phyloP scores from a whole-genome alignment of 2,888 invertebrate genomes.

The Bembecia ichneumoniformis region DNA sequence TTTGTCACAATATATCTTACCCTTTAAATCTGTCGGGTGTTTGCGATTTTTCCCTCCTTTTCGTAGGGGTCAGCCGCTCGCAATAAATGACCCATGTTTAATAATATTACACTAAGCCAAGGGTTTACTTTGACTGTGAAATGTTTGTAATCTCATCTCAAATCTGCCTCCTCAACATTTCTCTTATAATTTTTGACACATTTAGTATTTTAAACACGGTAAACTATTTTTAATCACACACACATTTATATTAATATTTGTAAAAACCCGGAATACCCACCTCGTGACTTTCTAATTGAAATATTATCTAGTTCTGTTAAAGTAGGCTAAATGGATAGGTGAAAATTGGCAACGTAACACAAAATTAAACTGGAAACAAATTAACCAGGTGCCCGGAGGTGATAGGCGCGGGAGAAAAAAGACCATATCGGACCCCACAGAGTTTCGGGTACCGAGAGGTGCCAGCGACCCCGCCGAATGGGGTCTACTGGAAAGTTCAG shows the following conservation, averaged over 20 bases:
- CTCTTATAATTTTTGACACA: no score
- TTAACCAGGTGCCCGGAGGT: slow-evolving; percentile 29
- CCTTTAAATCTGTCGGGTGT: slow-evolving; percentile 5
- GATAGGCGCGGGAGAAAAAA: slow-evolving; percentile 49
- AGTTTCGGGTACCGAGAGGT: slow-evolving; percentile 29
- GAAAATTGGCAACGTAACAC: slow-evolving; percentile 17
- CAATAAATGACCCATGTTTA: slow-evolving; percentile 22
- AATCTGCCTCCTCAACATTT: not conserved
- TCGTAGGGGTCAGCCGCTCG: slow-evolving; percentile 22
- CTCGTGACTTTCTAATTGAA: no score
- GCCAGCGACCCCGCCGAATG: slow-evolving; percentile 33
- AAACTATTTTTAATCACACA: no score
- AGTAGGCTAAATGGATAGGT: not conserved
- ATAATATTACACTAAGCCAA: not conserved
- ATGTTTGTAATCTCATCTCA: slow-evolving; percentile 1
- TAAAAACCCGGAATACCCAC: no score
- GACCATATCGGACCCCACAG: slow-evolving; percentile 30
- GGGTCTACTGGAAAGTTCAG: slow-evolving; percentile 39
- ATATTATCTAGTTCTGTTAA: no score
- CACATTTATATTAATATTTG: no score
- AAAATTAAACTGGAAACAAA: slow-evolving; percentile 15
- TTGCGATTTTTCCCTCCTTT: slow-evolving; percentile 18
- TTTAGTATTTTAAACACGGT: no score
- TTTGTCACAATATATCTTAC: not conserved
- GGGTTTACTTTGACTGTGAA: slow-evolving; percentile 4